These are phyloP conservation scores for Uromys caudimaculatus DNA, from an alignment of 2,797 vertebrate genomes.

Conservation along the genomic window DNA sequence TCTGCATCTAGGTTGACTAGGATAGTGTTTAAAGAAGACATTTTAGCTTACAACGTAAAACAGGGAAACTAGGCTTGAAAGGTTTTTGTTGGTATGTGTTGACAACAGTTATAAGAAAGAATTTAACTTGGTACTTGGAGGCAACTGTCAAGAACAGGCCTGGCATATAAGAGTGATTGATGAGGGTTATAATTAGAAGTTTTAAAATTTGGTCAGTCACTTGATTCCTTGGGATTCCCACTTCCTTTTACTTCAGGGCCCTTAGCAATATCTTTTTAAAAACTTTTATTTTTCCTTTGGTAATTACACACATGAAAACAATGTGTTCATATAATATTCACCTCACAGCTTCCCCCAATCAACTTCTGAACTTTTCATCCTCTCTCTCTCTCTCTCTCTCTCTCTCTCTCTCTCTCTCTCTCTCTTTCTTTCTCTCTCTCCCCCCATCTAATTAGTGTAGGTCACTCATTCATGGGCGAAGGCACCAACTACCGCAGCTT, in stretches of 20 bases:
- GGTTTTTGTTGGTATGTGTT: neutral
- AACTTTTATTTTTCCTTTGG: neutral
- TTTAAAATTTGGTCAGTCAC: neutral
- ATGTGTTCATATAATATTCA: neutral
- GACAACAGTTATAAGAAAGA: neutral
- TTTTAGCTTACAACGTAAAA: neutral
- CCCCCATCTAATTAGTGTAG: neutral
- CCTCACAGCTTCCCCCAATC: neutral
- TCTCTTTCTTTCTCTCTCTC: neutral
- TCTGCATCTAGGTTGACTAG: neutral
- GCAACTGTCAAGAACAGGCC: neutral
- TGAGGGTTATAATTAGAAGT: neutral
- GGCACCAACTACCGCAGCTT: neutral
- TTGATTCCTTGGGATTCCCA: neutral
- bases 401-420: neutral
- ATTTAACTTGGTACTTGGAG: neutral
- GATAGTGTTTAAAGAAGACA: neutral
- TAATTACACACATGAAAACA: neutral
- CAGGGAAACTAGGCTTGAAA: neutral
- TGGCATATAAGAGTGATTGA: neutral
- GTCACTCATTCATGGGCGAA: neutral
- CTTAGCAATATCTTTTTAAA: neutral
- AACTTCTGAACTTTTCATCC: neutral
- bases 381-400: neutral
- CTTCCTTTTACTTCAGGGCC: neutral